Conservation (phyloP, 2,888 invertebrate genomes). For the Plagodis pulveraria region DNA sequence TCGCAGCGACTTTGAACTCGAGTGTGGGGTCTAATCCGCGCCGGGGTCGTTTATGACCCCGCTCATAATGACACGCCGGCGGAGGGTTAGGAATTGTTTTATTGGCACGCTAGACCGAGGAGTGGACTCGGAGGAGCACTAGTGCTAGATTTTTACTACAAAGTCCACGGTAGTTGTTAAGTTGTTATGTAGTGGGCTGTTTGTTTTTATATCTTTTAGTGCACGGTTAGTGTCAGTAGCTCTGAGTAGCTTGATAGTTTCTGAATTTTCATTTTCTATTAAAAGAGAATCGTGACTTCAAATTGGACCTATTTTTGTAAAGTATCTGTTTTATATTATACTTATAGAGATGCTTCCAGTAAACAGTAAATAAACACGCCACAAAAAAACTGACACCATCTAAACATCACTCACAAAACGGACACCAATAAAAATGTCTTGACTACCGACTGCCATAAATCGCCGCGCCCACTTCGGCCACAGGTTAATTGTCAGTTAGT, state of each 20-base stretch:
- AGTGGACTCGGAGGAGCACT: slow-evolving; percentile 30
- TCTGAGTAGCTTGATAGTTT: slow-evolving; percentile 1
- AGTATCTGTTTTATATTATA: background rate
- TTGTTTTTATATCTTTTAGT: slow-evolving; percentile 26
- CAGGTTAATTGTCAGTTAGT: slow-evolving; percentile 2
- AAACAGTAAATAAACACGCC: slow-evolving; percentile 18
- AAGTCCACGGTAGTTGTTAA: slow-evolving; percentile 25
- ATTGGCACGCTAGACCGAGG: slow-evolving; percentile 38
- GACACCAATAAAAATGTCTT: slow-evolving; percentile 31
- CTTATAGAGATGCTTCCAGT: background rate
- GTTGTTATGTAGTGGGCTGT: slow-evolving; percentile 28
- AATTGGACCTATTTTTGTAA: background rate
- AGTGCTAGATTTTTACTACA: slow-evolving; percentile 32
- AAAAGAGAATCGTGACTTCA: too few relatives aligned
- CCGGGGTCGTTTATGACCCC: slow-evolving; percentile 50
- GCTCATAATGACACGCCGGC: slow-evolving; percentile 44
- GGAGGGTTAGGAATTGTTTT: slow-evolving; percentile 52
- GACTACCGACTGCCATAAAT: slow-evolving; percentile 29
- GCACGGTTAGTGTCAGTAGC: slow-evolving; percentile 7
- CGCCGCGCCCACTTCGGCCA: slow-evolving; percentile 20
- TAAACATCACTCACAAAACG: slow-evolving; percentile 15
- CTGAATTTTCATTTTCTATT: slow-evolving; percentile 1
- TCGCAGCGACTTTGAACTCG: slow-evolving; percentile 69
- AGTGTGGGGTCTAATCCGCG: slow-evolving; percentile 55
- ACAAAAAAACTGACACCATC: slow-evolving; percentile 10